These are phyloP conservation scores for Anthophora plumipes DNA, from an alignment of 2,888 invertebrate species.

Conservation along the genomic window DNA sequence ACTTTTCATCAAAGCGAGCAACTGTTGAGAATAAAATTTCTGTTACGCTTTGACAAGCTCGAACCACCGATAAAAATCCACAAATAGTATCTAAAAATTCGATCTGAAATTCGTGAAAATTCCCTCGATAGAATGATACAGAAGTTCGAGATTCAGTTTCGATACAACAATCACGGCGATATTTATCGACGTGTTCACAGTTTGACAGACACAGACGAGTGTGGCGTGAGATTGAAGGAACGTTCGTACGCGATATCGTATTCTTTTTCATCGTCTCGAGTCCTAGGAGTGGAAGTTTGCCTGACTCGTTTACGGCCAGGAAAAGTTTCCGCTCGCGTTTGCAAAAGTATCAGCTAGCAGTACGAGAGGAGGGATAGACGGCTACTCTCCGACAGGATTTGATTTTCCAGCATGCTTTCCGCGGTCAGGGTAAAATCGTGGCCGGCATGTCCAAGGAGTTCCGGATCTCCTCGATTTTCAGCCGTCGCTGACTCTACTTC, in stretches of 20 bases:
- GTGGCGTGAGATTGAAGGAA: constrained; percentile 18
- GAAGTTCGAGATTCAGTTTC: no score
- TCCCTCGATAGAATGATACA: no score
- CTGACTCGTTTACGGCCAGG: constrained; percentile 63
- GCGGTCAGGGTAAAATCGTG: constrained; percentile 68
- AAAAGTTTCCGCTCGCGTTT: constrained; percentile 69
- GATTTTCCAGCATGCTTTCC: constrained; percentile 63
- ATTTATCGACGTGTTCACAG: no score
- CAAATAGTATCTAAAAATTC: no score
- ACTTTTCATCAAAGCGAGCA: no score
- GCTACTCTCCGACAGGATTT: constrained; percentile 59
- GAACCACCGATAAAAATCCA: no score
- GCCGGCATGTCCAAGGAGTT: constrained; percentile 62
- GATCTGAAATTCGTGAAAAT: no score
- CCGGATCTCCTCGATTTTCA: constrained; percentile 23
- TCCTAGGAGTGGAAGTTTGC: constrained; percentile 49
- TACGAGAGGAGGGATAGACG: constrained; percentile 37
- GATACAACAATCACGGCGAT: no score
- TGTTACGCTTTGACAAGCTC: no score
- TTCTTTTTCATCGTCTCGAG: constrained; percentile 47
- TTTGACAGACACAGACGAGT: constrained; percentile 1
- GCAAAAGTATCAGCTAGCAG: constrained; percentile 59
- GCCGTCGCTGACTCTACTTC: background rate
- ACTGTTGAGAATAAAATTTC: no score
- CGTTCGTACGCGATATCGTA: constrained; percentile 46